Evolutionary conservation across 1,140 invertebrate species (phyloP).

Genomic region (Temnothorax curvispinosus): DNA sequence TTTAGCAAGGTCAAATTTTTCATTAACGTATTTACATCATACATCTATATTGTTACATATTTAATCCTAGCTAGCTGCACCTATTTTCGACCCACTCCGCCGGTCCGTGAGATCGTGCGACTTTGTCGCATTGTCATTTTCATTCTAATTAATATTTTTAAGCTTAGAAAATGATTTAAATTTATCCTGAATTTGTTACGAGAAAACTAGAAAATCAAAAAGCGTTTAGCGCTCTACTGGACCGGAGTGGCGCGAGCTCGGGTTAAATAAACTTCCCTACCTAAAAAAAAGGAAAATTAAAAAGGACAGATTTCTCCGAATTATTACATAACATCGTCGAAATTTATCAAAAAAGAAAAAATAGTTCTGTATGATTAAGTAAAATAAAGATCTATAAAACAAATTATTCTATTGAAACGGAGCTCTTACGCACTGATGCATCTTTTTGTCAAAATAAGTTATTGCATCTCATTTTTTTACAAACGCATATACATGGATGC

Average conservation of each 20-base stretch:
- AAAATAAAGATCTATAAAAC: constrained; percentile 4
- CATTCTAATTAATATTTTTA: no score
- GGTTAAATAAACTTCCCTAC: background rate
- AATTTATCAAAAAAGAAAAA: background rate
- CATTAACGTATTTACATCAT: background rate
- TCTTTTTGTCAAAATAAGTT: constrained; percentile 22
- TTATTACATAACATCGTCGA: background rate
- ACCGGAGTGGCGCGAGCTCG: no score
- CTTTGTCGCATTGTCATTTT: no score
- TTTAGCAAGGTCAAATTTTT: background rate
- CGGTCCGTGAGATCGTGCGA: no score
- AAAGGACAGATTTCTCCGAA: background rate
- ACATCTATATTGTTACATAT: background rate
- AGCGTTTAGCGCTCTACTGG: no score
- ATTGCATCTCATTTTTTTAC: background rate
- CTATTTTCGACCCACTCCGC: no score
- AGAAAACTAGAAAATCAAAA: no score
- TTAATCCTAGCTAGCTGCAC: background rate
- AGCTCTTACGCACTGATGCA: background rate
- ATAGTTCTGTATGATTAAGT: background rate
- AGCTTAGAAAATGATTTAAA: no score
- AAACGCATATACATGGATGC: background rate
- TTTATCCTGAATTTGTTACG: no score
- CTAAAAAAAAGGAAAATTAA: background rate
- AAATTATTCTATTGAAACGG: background rate